A percentile compares a stretch with the other conserved stretches of the same genome.
Conservation (phyloP, 2,113 vertebrate genomes). For the Ameiurus melas region DNA sequence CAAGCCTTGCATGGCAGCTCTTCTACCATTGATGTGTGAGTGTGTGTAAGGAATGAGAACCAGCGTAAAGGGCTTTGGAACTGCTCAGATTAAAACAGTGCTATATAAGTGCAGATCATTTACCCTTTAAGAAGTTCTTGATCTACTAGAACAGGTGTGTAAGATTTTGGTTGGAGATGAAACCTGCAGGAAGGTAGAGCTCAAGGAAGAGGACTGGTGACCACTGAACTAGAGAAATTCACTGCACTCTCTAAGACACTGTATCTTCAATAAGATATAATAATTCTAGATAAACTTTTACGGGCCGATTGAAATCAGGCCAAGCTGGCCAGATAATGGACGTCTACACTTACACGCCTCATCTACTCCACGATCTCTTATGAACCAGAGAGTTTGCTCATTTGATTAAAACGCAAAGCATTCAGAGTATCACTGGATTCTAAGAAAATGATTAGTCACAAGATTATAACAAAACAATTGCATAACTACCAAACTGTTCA, state of each 20-base stretch:
- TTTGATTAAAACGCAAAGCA: not conserved
- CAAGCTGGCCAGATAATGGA: not conserved
- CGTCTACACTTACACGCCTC: not conserved
- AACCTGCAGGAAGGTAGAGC: no score
- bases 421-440: not conserved
- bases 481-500: not conserved
- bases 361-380: not conserved
- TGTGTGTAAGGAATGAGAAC: no score
- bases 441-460: constrained; percentile 26
- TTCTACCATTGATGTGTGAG: no score
- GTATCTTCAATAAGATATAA: not conserved
- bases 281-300: not conserved
- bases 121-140: no score
- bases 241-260: not conserved
- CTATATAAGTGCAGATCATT: no score
- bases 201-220: no score
- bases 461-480: not conserved
- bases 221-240: not conserved
- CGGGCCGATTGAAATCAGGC: not conserved
- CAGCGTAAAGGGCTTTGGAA: no score
- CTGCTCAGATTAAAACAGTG: no score
- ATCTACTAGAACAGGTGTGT: no score
- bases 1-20: no score
- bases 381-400: not conserved
- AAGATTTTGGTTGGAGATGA: no score